Evolutionary conservation across 1,140 invertebrate species (phyloP), one percentile per base, ranked within the genome.

Genomic region (Habropoda laboriosa): DNA sequence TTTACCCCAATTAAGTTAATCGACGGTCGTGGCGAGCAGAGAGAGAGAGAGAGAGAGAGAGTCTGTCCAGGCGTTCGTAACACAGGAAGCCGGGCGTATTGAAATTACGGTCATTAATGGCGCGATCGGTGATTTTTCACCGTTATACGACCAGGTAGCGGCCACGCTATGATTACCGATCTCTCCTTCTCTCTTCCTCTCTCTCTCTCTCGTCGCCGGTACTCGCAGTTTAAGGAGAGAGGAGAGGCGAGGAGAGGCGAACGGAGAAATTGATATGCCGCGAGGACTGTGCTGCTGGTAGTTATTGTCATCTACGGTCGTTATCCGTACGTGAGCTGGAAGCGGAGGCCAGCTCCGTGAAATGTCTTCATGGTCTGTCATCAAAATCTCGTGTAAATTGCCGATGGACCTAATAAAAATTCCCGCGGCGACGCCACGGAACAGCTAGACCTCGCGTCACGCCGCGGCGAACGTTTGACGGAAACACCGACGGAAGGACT

Each of bases 301-400:
- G 83, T 86, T 86, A 86, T 86, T 86, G 83, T 86, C 83, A 86
- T 86, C 83, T 86, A 86, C 40, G 83, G 83, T 81, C 82, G 83
- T 86, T 86, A 85, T 74, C 51, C 51, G 82, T 86, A 86, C 83
- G 83, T 85, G 83, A 75, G 66, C 27, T 83, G 81, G 57, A 64
- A 75, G 76, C 76, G 76, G 57, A 75, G 77, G 77, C 76, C 73
- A 67, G 80, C 61, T 38, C 35, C 72, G 51, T 66, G 82, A 85
- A 83, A 85, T 83, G 82, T 85, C 82, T 85, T 85, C 82, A 85
- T 85, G 82, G 76, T 57, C 64, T 80, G 81, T 85, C 82, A 83
- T 85, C 82, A 75, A 35, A 75, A 57, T 49, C 82, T 80, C 76
- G 76, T 70, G 82, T 85, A 85, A 85, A 85, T 79, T 66, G 82